A percentile compares a stretch with the other conserved stretches of the same genome.
phyloP scores from a whole-genome alignment of 1,140 invertebrate genomes.

The Macrocentrus cingulum region DNA sequence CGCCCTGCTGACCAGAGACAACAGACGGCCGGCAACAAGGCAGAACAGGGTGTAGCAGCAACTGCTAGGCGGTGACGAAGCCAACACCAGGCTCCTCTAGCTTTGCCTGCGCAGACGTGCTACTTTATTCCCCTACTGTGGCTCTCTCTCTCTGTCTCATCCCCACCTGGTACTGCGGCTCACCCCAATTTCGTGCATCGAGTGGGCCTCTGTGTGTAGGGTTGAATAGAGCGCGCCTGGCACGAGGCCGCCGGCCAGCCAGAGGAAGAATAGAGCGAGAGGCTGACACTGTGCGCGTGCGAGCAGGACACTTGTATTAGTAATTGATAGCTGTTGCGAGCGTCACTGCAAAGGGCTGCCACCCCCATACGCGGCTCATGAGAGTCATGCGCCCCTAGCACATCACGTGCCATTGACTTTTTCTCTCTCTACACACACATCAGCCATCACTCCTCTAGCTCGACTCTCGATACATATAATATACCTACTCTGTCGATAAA shows the following conservation, averaged over 20 bases:
- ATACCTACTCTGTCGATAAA: no score
- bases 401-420: conserved; percentile 52
- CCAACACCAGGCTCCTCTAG: not conserved
- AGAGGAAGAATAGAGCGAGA: not conserved
- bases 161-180: conserved; percentile 22
- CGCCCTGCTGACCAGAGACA: not conserved
- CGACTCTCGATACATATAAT: no score
- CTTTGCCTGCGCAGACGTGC: conserved; percentile 20
- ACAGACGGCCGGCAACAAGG: not conserved
- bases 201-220: conserved; percentile 5
- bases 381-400: conserved; percentile 41
- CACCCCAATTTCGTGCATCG: conserved; percentile 18
- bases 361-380: conserved; percentile 11
- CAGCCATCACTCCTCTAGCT: no score
- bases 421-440: no score
- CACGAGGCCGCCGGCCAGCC: not conserved
- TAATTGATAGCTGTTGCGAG: conserved; percentile 5
- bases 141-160: conserved; percentile 16
- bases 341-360: not conserved
- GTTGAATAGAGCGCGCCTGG: conserved; percentile 2
- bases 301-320: not conserved
- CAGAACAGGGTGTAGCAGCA: conserved; percentile 17
- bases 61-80: conserved; percentile 22
- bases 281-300: not conserved
- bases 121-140: conserved; percentile 12